These are phyloP conservation scores for Metellina segmentata DNA, from an alignment of 2,888 invertebrate genomes.

Conservation along the genomic window DNA sequence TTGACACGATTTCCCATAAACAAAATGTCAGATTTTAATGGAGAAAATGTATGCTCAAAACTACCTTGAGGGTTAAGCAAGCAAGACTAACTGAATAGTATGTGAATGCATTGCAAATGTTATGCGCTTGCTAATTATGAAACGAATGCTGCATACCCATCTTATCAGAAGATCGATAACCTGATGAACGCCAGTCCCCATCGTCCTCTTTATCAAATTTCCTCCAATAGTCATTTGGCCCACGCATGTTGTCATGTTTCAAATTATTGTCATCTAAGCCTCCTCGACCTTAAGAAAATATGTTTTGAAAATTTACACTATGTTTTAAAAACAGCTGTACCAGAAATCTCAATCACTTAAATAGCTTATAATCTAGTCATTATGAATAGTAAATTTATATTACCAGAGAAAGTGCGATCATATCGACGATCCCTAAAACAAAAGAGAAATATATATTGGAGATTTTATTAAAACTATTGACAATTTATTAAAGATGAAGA, in stretches of 20 bases:
- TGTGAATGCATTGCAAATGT: too few species aligned
- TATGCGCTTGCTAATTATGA: too few species aligned
- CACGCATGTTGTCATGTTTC: constrained; percentile 79
- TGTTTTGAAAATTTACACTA: too few species aligned
- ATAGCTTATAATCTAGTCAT: too few species aligned
- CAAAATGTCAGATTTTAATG: too few species aligned
- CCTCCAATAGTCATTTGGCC: constrained; percentile 75
- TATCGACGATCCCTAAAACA: constrained; percentile 76
- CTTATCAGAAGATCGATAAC: constrained; percentile 82
- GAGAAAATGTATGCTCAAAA: too few species aligned
- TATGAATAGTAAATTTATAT: background rate
- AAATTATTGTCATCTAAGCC: constrained; percentile 59
- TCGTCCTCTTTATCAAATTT: constrained; percentile 81
- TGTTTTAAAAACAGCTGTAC: background rate
- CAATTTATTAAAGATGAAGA: too few species aligned
- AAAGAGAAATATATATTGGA: background rate
- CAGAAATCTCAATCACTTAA: too few species aligned
- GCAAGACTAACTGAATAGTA: too few species aligned
- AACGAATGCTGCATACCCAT: constrained; percentile 82
- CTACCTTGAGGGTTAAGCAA: too few species aligned
- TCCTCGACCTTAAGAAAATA: constrained; percentile 51
- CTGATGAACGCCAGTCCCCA: constrained; percentile 82
- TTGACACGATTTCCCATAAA: too few species aligned
- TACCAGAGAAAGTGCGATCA: constrained; percentile 76
- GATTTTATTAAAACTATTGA: too few species aligned